These are phyloP conservation scores for Cantharis lateralis DNA, from an alignment of 2,888 invertebrate species.

Conservation along the genomic window DNA sequence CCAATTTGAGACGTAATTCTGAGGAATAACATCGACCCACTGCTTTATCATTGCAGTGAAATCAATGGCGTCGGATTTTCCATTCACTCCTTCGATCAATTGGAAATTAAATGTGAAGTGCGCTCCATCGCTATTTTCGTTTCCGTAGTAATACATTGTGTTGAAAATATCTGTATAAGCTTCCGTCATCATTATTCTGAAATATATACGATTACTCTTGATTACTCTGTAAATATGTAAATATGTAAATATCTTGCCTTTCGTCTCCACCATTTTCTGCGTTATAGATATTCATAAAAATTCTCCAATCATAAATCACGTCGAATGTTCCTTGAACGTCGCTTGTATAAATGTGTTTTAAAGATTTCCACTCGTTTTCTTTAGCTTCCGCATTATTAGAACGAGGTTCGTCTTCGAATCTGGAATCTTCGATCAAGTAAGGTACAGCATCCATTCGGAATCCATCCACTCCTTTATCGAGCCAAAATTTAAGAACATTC, in stretches of 20 bases:
- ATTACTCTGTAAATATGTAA: background rate
- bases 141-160: constrained; percentile 69
- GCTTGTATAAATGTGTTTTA: constrained; percentile 67
- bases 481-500: constrained; percentile 77
- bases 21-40: constrained; percentile 69
- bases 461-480: constrained; percentile 83
- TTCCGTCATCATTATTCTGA: constrained; percentile 76
- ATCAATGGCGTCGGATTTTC: constrained; percentile 63
- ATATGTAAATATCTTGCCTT: background rate
- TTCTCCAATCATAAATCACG: constrained; percentile 70
- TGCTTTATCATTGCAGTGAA: constrained; percentile 65
- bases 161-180: constrained; percentile 66
- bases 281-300: constrained; percentile 63
- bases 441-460: constrained; percentile 82
- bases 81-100: constrained; percentile 66
- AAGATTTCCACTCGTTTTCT: constrained; percentile 59
- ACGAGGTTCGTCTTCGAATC: constrained; percentile 55
- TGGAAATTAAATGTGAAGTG: constrained; percentile 82
- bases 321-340: constrained; percentile 63
- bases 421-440: constrained; percentile 53
- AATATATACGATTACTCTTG: background rate
- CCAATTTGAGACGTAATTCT: constrained; percentile 71
- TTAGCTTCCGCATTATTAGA: constrained; percentile 37
- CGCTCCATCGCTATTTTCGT: constrained; percentile 59
- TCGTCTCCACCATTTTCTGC: constrained; percentile 32